A percentile compares a stretch with the other conserved stretches of the same genome.
These are phyloP conservation scores for Caenorhabditis doughertyi DNA, from an alignment of 2,888 invertebrate genomes.

Conservation along the genomic window DNA sequence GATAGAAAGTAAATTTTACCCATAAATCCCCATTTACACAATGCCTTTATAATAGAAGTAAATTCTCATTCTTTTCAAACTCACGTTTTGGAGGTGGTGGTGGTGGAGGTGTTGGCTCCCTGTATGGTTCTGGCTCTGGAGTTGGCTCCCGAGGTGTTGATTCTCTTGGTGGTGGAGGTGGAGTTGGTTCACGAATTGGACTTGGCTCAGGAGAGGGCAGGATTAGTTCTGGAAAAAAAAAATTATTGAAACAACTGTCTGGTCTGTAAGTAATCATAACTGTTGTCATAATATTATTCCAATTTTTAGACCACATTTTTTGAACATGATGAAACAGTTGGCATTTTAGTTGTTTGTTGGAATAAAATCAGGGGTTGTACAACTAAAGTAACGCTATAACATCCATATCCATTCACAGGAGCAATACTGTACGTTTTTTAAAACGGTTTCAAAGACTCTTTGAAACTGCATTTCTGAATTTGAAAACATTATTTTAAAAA, in stretches of 20 bases:
- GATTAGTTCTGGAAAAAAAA: constrained; percentile 49
- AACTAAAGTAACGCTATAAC: background rate
- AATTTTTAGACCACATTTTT: no score
- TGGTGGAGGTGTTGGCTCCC: constrained; percentile 65
- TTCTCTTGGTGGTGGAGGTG: constrained; percentile 47
- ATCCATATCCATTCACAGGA: no score
- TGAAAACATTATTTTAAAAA: no score
- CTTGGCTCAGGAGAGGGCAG: constrained; percentile 60
- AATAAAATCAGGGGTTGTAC: background rate
- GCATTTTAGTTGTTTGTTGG: background rate
- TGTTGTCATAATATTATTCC: background rate
- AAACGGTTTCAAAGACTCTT: background rate
- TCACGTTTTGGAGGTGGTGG: constrained; percentile 62
- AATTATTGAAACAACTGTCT: background rate
- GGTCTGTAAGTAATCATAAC: background rate
- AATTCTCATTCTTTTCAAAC: background rate
- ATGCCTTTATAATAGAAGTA: no score
- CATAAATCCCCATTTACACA: no score
- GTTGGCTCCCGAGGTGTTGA: constrained; percentile 65
- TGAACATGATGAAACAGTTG: no score
- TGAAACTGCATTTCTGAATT: background rate
- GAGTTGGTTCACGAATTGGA: constrained; percentile 57
- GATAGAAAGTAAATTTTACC: no score
- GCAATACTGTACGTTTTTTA: no score
- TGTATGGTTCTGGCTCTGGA: constrained; percentile 70